phyloP scores from a whole-genome alignment of 2,888 invertebrate genomes.

The Drosophila birchii region DNA sequence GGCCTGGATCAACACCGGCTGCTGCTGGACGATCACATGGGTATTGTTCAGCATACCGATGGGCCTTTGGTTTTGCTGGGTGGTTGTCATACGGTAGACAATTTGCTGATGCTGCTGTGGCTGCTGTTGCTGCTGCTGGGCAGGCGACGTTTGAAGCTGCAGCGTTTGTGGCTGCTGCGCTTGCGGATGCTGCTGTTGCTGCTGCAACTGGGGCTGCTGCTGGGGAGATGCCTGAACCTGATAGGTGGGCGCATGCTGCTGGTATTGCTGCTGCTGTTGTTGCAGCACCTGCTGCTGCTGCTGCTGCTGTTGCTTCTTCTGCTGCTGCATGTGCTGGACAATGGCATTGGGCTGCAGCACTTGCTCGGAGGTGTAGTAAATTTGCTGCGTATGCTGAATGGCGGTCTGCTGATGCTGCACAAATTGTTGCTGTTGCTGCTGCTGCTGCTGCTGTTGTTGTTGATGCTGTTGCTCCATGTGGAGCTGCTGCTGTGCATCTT shows the following conservation, averaged over 20 bases:
- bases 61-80: conserved; percentile 69
- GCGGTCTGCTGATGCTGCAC: conserved; percentile 69
- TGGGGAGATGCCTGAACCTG: conserved; percentile 72
- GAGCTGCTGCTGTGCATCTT: conserved; percentile 61
- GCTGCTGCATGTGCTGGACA: conserved; percentile 73
- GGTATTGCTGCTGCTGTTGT: conserved; percentile 61
- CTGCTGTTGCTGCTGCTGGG: conserved; percentile 59
- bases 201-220: conserved; percentile 73
- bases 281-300: conserved; percentile 60
- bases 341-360: conserved; percentile 78
- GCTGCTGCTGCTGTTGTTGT: conserved; percentile 67
- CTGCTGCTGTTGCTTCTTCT: conserved; percentile 55
- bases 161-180: conserved; percentile 70
- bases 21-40: conserved; percentile 81
- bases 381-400: conserved; percentile 76
- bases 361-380: conserved; percentile 81
- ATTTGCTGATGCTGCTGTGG: conserved; percentile 71
- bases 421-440: conserved; percentile 73
- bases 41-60: conserved; percentile 77
- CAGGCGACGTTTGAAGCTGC: conserved; percentile 64
- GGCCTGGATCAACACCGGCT: conserved; percentile 82
- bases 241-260: conserved; percentile 65
- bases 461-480: conserved; percentile 70
- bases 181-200: conserved; percentile 66
- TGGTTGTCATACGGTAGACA: conserved; percentile 76